Base-by-base conservation (phyloP, 53 echinoderm and acorn worm genomes). In the Temnopleurus reevesii region DNA sequence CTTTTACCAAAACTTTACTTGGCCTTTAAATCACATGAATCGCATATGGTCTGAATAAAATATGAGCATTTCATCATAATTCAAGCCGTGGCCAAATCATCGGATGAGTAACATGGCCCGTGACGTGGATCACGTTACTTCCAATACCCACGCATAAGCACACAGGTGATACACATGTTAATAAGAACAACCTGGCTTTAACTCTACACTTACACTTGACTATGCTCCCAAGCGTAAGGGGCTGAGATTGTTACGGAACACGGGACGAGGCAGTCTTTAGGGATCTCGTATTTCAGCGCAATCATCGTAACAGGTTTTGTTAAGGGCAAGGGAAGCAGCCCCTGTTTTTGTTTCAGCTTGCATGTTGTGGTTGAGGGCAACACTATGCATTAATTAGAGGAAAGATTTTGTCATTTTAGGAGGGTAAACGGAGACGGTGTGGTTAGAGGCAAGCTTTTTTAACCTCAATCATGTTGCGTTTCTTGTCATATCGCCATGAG, bases 241-340 rank as follows among this genome's bases (percentile, higher is more conserved):
- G 2, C 45, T 2, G 27, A 4, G 26, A 77, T 79, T 47, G 47
- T 49, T 44, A 76, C 35, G 41, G 81, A 17, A 81, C 51, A 81
- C 81, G 51, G 34, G 35, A 55, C 83, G 55, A n/a, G 29, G 83
- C 56, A 81, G 81, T 53, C 76, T 19, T 21, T 82, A 33, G 12
- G 6, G 35, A 33, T 53, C 83, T 83, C 83, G 47, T 31, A 35
- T 55, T 83, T 83, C 83, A 55, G 33, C 23, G 83, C 83, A 83
- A 83, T 83, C 83, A 83, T 35, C 51, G 83, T 83, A 83, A 83
- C 83, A 55, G 53, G 53, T 83, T 83, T 53, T 35, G 53, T 83
- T 83, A 30, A 35, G 55, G 83, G 83, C 54, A 31, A 83, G 15
- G 27, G 83, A 49, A 49, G 79, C 79, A 12, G 28, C 49, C 49